phyloP scores from a whole-genome alignment of 2,113 vertebrate genomes.

The Saguinus imperator region DNA sequence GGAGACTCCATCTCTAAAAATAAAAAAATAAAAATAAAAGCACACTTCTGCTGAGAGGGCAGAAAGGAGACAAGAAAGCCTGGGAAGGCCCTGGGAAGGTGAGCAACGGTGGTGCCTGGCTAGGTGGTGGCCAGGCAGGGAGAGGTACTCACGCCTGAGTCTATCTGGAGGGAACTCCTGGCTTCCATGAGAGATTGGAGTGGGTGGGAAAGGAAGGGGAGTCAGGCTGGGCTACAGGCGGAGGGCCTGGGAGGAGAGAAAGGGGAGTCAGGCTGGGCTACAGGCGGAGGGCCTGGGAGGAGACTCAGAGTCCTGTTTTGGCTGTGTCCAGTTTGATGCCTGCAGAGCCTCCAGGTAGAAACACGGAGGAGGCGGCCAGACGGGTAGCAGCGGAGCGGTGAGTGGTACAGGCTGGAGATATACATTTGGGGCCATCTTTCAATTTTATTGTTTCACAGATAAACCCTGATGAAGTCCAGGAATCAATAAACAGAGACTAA shows the following conservation, averaged over 20 bases:
- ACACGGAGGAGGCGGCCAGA: accelerated
- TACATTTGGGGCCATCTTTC: background rate
- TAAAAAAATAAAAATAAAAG: background rate
- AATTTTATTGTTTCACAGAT: background rate
- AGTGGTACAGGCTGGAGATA: background rate
- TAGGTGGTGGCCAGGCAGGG: background rate
- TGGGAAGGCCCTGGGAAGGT: background rate
- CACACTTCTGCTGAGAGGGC: background rate
- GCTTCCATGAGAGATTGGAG: accelerated
- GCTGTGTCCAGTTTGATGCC: background rate
- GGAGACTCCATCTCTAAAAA: no score
- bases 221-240: background rate
- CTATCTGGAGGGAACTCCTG: background rate
- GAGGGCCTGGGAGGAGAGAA: background rate
- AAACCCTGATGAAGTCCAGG: background rate
- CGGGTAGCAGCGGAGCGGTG: accelerated
- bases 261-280: no score
- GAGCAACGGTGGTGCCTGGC: background rate
- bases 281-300: background rate
- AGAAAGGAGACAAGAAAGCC: background rate
- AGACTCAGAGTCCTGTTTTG: background rate
- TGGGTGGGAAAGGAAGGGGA: no score
- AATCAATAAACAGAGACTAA: background rate
- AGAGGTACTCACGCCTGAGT: background rate
- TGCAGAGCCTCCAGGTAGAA: background rate